These are phyloP conservation scores for Tragelaphus imberbis DNA, from an alignment of 2,113 vertebrate genomes.

Conservation along the genomic window DNA sequence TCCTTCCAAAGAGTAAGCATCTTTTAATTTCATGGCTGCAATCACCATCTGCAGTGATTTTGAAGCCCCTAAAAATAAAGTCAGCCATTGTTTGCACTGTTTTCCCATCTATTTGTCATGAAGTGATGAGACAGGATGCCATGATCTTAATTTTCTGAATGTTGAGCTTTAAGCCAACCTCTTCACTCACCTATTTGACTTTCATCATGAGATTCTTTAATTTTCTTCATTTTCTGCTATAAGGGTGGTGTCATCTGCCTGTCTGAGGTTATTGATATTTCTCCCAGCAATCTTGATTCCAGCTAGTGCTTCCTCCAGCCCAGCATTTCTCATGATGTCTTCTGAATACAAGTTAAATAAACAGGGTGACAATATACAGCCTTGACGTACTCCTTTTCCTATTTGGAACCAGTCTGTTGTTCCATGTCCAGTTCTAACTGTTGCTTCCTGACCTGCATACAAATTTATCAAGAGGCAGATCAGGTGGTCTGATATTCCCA, in stretches of 20 bases:
- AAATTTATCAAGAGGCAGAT: neutral
- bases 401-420: neutral
- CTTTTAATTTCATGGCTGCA: neutral
- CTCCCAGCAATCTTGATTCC: neutral
- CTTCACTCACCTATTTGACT: neutral
- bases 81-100: neutral
- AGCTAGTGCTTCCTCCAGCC: neutral
- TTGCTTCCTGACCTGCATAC: neutral
- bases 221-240: neutral
- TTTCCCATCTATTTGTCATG: neutral
- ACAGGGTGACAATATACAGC: neutral
- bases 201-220: neutral
- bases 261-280: neutral
- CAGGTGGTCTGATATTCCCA: neutral
- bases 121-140: neutral
- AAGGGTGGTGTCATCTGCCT: neutral
- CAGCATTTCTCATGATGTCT: fast-evolving
- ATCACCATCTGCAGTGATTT: neutral
- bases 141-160: neutral
- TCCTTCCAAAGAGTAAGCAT: neutral
- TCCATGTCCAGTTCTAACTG: neutral
- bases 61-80: neutral
- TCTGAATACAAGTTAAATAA: neutral
- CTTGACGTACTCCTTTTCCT: neutral
- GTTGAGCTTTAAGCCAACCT: neutral